Evolutionary conservation across 1,140 invertebrate genomes (phyloP), one percentile per base, ranked within the genome.

Genomic region (Drosophila setifemur): DNA sequence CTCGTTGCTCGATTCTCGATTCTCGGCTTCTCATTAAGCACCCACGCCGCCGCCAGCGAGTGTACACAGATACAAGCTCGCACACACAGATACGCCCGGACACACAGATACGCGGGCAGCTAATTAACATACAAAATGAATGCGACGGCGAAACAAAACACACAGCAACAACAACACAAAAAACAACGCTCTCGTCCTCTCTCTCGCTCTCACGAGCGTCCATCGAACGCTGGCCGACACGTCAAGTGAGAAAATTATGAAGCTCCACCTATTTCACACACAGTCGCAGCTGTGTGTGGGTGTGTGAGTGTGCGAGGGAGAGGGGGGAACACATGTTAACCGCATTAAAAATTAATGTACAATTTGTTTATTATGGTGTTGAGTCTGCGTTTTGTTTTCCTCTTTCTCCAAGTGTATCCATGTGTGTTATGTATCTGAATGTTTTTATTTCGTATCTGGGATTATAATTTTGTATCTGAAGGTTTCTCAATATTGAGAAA

Each of bases 291-390:
- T 33, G 40, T 52, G 14, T 31, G 16, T 18, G 37, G 37, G 28
- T 39, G 28, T 40, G 45, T 35, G 47, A 39, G 21, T 33, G 64
- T 44, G 49, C 11, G 26, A 31, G 18, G 26, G 42, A 29, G 48
- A 42, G 69, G 61, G 50, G 26, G 26, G 42, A 66, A 86, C 79
- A 85, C 67, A 86, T 85, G 79, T 85, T 85, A 85, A 86, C 75
- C 79, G 75, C 81, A 86, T 86, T 86, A 86, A 86, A 86, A 73
- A 86, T 81, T 73, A 86, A 81, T 86, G 67, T 86, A 86, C 81
- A 86, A 86, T 86, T 86, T 86, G 81, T 86, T 86, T 86, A 86
- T 86, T 86, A 76, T 86, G 81, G 66, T 79, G 75, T 76, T 69
- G 67, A 53, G 67, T 64, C 63, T 58, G 73, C 37, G 60, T 52